phyloP scores from a whole-genome alignment of 2,797 vertebrate genomes.

The Anguilla anguilla region DNA sequence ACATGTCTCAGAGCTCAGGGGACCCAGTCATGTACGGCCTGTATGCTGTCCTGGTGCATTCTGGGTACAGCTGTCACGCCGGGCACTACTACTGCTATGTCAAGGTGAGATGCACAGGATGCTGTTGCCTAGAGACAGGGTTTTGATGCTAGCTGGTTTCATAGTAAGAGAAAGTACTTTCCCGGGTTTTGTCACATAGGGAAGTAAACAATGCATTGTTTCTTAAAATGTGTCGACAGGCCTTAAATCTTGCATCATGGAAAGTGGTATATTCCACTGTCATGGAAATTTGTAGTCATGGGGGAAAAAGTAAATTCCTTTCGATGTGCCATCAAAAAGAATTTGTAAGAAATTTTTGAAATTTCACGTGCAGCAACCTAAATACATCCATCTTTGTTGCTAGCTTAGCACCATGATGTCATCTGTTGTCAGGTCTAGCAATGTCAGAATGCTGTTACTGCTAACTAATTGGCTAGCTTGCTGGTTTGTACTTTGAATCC shows the following conservation, averaged over 20 bases:
- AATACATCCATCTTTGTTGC: background rate
- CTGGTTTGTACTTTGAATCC: background rate
- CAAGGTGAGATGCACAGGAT: conserved; percentile 72
- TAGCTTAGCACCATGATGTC: background rate
- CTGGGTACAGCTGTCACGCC: conserved; percentile 91
- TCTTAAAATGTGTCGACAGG: no score
- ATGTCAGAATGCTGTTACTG: background rate
- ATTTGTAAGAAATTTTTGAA: no score
- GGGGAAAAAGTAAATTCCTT: no score
- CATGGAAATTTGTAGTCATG: no score
- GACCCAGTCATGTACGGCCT: conserved; percentile 87
- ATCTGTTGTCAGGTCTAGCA: background rate
- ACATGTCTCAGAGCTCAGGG: conserved; percentile 89
- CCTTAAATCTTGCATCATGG: no score
- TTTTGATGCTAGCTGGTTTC: background rate
- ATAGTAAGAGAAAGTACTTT: no score
- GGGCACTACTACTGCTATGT: conserved; percentile 96
- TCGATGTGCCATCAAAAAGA: no score
- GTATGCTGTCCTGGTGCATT: conserved; percentile 93
- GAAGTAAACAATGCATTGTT: no score
- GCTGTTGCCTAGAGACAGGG: background rate
- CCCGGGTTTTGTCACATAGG: no score
- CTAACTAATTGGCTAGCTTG: background rate
- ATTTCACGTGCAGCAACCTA: background rate
- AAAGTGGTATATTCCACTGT: no score